phyloP scores from a whole-genome alignment of 2,888 invertebrate species.

The Volucella inflata region DNA sequence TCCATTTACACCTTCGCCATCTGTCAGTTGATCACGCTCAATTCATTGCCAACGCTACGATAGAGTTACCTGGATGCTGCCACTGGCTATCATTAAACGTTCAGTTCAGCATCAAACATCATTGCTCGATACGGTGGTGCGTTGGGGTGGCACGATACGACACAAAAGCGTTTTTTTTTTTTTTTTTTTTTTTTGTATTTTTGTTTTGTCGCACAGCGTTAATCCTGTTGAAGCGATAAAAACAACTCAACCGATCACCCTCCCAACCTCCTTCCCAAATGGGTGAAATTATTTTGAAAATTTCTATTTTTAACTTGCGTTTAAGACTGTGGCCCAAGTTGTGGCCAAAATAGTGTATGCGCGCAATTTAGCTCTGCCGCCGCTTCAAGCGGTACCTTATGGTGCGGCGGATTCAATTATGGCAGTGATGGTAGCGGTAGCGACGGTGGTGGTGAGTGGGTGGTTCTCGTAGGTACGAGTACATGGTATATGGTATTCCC shows the following conservation, averaged over 20 bases:
- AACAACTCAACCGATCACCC: conserved; percentile 34
- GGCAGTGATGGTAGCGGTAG: not conserved
- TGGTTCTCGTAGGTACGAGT: not conserved
- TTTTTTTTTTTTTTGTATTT: not conserved
- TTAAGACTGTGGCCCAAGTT: conserved; percentile 66
- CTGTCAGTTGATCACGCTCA: conserved; percentile 53
- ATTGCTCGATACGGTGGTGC: not conserved
- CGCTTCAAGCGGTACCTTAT: conserved; percentile 54
- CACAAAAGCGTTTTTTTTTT: not conserved
- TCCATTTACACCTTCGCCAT: conserved; percentile 73
- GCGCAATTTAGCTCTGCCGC: conserved; percentile 49
- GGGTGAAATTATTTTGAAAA: conserved; percentile 36
- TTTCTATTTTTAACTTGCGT: conserved; percentile 58
- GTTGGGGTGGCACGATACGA: not conserved
- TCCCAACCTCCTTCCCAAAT: conserved; percentile 15
- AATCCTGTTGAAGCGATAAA: conserved; percentile 23
- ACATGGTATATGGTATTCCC: conserved; percentile 35
- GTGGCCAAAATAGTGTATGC: conserved; percentile 74
- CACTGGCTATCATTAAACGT: conserved; percentile 8
- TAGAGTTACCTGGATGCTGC: conserved; percentile 71
- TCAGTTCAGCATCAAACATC: conserved; percentile 5
- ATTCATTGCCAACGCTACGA: conserved; percentile 72
- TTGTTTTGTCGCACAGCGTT: conserved; percentile 3
- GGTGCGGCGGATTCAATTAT: conserved; percentile 14
- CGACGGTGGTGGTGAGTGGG: conserved; percentile 1